Conservation (phyloP, 1,140 invertebrate genomes). For the Papilio glaucus region DNA sequence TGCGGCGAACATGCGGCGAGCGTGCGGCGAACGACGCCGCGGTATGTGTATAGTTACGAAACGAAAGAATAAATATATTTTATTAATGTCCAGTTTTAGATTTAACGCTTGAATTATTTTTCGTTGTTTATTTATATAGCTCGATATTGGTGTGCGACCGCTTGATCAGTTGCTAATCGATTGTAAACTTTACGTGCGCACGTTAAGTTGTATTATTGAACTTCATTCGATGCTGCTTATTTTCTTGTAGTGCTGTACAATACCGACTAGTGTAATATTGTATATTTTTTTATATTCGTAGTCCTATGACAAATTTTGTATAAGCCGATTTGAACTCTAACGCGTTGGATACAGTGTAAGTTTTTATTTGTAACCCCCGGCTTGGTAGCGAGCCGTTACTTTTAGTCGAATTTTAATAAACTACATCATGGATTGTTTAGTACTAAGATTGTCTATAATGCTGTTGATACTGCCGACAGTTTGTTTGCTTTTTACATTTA, state of each 20-base stretch:
- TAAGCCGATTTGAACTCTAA: constrained; percentile 47
- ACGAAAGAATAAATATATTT: constrained; percentile 32
- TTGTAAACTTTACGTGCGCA: constrained; percentile 18
- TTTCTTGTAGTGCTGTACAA: constrained; percentile 38
- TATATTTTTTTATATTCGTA: constrained; percentile 46
- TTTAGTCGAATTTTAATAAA: constrained; percentile 41
- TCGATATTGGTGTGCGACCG: background rate
- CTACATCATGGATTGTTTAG: constrained; percentile 47
- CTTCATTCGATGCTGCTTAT: constrained; percentile 36
- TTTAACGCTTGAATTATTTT: background rate
- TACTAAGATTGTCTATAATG: constrained; percentile 39
- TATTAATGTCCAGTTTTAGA: constrained; percentile 31
- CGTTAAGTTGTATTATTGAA: constrained; percentile 38
- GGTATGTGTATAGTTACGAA: constrained; percentile 9
- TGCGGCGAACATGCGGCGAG: too few relatives aligned
- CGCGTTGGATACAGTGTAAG: constrained; percentile 33
- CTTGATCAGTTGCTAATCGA: constrained; percentile 14
- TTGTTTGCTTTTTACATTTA: constrained; percentile 27
- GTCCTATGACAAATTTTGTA: constrained; percentile 43
- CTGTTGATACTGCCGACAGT: constrained; percentile 37
- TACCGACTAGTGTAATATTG: constrained; percentile 40
- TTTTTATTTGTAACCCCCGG: constrained; percentile 27
- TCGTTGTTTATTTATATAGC: constrained; percentile 5
- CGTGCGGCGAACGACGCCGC: too few relatives aligned
- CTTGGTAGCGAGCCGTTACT: constrained; percentile 18